These are phyloP conservation scores for Conus betulinus DNA, from an alignment of 1,140 invertebrate genomes.

Conservation along the genomic window DNA sequence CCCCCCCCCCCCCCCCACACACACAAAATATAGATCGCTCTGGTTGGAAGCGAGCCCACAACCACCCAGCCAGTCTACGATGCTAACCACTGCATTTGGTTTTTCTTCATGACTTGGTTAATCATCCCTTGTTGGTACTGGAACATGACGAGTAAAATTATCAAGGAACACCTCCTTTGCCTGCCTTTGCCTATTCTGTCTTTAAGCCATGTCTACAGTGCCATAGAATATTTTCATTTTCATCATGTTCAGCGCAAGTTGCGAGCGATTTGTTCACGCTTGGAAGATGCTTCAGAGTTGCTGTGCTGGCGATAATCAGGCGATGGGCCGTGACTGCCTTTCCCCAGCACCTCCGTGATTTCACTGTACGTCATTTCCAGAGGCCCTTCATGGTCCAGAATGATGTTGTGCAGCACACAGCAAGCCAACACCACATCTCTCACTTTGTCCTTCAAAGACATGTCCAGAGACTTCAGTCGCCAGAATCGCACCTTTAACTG, in stretches of 20 bases:
- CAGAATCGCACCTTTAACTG: background rate
- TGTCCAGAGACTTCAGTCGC: background rate
- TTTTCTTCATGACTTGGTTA: too few species aligned
- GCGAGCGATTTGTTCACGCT: background rate
- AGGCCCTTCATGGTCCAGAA: background rate
- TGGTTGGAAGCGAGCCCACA: too few species aligned
- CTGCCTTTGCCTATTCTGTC: too few species aligned
- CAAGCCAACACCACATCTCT: background rate
- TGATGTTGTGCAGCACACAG: conserved; percentile 1
- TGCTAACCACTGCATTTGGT: too few species aligned
- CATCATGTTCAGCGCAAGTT: background rate
- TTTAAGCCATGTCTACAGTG: too few species aligned
- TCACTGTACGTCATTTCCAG: background rate
- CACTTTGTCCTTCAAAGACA: conserved; percentile 10
- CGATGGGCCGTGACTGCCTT: background rate
- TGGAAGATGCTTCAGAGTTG: background rate
- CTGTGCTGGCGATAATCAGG: background rate
- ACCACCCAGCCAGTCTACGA: too few species aligned
- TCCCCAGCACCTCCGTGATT: background rate
- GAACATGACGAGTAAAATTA: too few species aligned
- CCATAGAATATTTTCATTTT: background rate
- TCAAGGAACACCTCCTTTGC: too few species aligned
- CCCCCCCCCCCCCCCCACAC: too few species aligned
- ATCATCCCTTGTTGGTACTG: too few species aligned
- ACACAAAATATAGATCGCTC: too few species aligned